Base-by-base conservation (phyloP, 2,113 vertebrate species). In the Pachycephala philippinensis region DNA sequence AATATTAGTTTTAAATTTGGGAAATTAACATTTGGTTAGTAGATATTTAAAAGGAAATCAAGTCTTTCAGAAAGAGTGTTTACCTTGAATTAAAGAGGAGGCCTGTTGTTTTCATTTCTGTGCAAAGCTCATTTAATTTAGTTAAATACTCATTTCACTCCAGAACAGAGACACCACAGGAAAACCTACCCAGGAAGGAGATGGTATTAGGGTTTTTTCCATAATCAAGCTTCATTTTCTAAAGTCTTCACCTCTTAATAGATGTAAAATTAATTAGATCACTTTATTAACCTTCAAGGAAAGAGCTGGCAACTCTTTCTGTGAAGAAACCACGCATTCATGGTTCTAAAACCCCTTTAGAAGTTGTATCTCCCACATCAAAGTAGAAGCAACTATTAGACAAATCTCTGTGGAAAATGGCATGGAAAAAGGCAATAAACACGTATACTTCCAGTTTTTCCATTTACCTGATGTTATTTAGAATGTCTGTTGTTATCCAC, bases 1-100 rank as follows among this genome's bases (percentile, higher is more conserved):
- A 94, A 95, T 88, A 88, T 61, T 91, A 79, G 52, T 27, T 84
- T 91, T 65, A 65, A 76, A 91, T 76, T 64, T 85, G 42, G 45
- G 24, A 79, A 93, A 93, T 61, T 27, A 74, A 31, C 17, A 52
- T 80, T 76, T 83, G 19, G 26, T 80, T 77, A 59, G 31, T 45
- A 87, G 21, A 85, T 59, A 72, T 45, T 87, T 68, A 57, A 87
- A 87, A 89, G 45, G 37, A 81, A 93, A 87, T 72, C 16, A 72
- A 39, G 31, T 60, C 11, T 70, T 79, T 90, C n/a, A 65, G 88
- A 91, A 84, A 71, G 30, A 57, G 11, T 37, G 11, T 84, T 95
- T 95, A 66, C n/a, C 23, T 81, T 71, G n/a, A 50, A 91, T 69
- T 89, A 87, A 84, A 87, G 24, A 87, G 60, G 19, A 87, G 16